Conservation (phyloP, 2,113 vertebrate species). For the Condylura cristata region DNA sequence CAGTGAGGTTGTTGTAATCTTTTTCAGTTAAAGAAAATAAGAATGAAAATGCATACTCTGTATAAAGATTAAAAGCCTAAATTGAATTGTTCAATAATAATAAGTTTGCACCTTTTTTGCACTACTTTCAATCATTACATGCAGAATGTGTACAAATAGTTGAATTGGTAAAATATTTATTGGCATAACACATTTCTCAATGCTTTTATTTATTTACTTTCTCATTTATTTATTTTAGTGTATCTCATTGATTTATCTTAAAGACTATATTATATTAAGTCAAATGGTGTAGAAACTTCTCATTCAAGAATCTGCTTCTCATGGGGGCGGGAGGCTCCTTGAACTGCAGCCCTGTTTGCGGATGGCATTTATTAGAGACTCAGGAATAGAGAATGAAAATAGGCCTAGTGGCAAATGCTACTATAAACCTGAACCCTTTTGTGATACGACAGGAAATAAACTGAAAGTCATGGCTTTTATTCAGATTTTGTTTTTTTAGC, state of each 20-base stretch:
- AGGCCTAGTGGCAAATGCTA: background rate
- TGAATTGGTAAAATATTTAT: background rate
- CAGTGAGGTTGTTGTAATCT: background rate
- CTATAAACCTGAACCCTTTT: background rate
- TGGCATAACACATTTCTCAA: background rate
- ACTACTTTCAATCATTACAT: background rate
- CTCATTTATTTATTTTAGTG: background rate
- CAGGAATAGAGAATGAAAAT: background rate
- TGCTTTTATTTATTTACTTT: background rate
- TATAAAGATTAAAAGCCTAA: background rate
- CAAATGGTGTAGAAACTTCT: background rate
- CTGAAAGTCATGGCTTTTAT: background rate
- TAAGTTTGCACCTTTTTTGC: background rate
- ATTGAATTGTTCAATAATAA: background rate
- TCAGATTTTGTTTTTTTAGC: background rate
- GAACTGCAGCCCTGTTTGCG: background rate
- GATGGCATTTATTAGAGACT: background rate
- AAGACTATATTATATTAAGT: background rate
- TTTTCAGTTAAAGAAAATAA: background rate
- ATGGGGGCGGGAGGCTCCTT: accelerated
- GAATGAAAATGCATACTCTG: background rate
- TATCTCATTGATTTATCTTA: background rate
- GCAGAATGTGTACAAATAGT: background rate
- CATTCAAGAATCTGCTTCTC: background rate
- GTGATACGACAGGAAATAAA: background rate